Percentiles rank a stretch among this genome's conserved stretches.
Evolutionary conservation across 2,797 vertebrate genomes (phyloP).

Genomic region (Hipposideros larvatus): DNA sequence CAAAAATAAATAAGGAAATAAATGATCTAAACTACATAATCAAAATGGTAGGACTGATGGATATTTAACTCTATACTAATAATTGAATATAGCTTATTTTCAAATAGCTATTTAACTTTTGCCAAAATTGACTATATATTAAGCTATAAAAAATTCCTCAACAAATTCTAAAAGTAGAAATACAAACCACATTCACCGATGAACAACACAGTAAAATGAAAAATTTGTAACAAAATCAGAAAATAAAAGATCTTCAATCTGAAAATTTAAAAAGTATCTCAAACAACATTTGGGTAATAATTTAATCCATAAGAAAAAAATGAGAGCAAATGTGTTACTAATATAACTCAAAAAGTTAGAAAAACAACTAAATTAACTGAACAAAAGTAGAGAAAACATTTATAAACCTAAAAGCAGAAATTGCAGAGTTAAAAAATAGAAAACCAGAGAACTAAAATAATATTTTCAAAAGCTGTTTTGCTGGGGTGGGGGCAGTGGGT

Average conservation of each 20-base stretch:
- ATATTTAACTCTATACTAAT: slow-evolving; percentile 11
- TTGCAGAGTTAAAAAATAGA: not conserved
- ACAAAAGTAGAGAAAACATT: not conserved
- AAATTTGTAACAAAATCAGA: slow-evolving; percentile 49
- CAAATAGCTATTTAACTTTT: not conserved
- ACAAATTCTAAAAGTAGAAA: slow-evolving; percentile 50
- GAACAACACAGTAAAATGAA: slow-evolving; percentile 41
- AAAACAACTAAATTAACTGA: slow-evolving; percentile 31
- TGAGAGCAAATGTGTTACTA: not conserved
- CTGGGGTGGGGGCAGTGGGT: no score
- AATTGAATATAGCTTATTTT: slow-evolving; percentile 19
- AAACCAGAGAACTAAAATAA: not conserved
- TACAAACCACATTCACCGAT: slow-evolving; percentile 25
- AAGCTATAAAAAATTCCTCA: not conserved
- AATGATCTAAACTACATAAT: slow-evolving; percentile 19
- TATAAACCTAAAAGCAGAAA: slow-evolving; percentile 14
- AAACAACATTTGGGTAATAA: slow-evolving; percentile 1
- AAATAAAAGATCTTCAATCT: slow-evolving; percentile 38
- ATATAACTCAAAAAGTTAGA: slow-evolving; percentile 16
- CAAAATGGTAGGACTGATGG: slow-evolving; percentile 35
- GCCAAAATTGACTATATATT: slow-evolving; percentile 27
- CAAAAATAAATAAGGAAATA: slow-evolving; percentile 47
- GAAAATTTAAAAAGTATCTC: slow-evolving; percentile 40
- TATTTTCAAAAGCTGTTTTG: not conserved
- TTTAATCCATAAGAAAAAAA: slow-evolving; percentile 51